These are phyloP conservation scores for Adela reaumurella DNA, from an alignment of 2,888 invertebrate genomes.

Conservation along the genomic window DNA sequence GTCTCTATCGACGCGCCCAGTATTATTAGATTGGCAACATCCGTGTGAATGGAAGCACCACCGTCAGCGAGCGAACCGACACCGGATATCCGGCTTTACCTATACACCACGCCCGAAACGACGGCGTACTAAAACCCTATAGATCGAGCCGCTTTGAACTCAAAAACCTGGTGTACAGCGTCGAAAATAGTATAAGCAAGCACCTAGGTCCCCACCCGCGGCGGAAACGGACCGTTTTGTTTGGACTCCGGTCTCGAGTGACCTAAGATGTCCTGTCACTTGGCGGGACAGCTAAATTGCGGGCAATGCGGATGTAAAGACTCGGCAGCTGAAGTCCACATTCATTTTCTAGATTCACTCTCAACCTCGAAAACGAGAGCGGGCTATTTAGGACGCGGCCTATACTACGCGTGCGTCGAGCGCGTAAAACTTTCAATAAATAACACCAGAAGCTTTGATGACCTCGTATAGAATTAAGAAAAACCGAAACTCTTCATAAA, in stretches of 20 bases:
- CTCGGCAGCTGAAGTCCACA: too few species aligned
- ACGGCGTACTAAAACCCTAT: not conserved
- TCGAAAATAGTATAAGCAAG: not conserved
- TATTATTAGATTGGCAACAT: slow-evolving; percentile 16
- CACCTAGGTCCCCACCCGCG: too few species aligned
- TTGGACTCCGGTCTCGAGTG: not conserved
- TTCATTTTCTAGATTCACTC: too few species aligned
- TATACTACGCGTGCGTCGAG: too few species aligned
- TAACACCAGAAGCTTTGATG: too few species aligned
- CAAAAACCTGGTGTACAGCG: not conserved
- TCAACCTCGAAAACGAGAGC: too few species aligned
- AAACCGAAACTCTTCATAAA: too few species aligned
- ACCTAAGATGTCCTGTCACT: not conserved
- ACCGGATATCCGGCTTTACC: slow-evolving; percentile 45
- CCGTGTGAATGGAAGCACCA: slow-evolving; percentile 48
- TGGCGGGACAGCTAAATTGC: not conserved
- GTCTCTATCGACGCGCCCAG: not conserved
- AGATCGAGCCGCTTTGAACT: not conserved
- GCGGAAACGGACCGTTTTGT: not conserved
- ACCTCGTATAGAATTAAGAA: too few species aligned
- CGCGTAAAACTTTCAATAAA: too few species aligned
- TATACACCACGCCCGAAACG: not conserved
- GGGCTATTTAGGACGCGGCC: too few species aligned
- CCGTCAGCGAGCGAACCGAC: slow-evolving; percentile 35
- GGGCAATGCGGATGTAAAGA: too few species aligned